phyloP scores from a whole-genome alignment of 1,140 invertebrate genomes.

The Mizuhopecten yessoensis region DNA sequence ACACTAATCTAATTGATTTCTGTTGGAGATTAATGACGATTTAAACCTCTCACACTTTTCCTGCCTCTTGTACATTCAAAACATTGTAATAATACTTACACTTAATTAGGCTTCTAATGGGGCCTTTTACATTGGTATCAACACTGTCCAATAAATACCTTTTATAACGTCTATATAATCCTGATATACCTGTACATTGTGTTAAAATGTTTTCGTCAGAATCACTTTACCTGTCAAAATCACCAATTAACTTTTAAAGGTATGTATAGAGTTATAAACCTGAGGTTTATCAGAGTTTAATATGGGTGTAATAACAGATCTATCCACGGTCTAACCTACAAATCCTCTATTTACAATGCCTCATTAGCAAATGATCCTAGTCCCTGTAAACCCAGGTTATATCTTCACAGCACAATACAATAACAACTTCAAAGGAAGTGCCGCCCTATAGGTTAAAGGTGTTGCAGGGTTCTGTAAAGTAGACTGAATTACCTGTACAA shows the following conservation, averaged over 20 bases:
- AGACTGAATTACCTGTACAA: too few species aligned
- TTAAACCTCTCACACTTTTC: not conserved
- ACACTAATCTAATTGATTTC: not conserved
- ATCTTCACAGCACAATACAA: not conserved
- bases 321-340: too few species aligned
- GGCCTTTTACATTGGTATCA: not conserved
- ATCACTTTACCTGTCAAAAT: conserved; percentile 1
- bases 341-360: not conserved
- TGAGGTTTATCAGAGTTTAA: not conserved
- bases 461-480: too few species aligned
- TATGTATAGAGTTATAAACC: not conserved
- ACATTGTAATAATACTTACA: not conserved
- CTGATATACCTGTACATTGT: conserved; percentile 15
- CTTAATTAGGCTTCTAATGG: not conserved
- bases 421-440: conserved; percentile 14
- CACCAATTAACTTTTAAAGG: conserved; percentile 27
- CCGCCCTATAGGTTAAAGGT: not conserved
- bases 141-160: conserved; percentile 14
- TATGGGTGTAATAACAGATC: not conserved
- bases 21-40: not conserved
- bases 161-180: conserved; percentile 4
- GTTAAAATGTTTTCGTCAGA: not conserved
- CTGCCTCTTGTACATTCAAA: not conserved
- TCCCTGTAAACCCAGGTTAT: not conserved
- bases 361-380: conserved; percentile 2